phyloP scores from a whole-genome alignment of 2,113 vertebrate species.

The Odobenus rosmarus region DNA sequence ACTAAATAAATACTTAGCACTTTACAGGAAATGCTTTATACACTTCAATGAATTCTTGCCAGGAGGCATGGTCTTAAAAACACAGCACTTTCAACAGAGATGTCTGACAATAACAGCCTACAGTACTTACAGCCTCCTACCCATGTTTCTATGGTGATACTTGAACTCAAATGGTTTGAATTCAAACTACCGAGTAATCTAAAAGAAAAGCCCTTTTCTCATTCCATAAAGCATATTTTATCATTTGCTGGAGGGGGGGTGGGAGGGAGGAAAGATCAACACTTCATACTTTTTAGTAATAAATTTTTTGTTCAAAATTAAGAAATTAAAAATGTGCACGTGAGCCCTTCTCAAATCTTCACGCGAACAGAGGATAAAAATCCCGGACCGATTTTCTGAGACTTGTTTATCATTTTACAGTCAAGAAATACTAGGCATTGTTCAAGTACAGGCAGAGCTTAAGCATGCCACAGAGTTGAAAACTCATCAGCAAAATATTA shows the following conservation, averaged over 20 bases:
- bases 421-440: slow-evolving; percentile 49
- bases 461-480: slow-evolving; percentile 35
- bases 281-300: slow-evolving; percentile 19
- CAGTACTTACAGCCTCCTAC: slow-evolving; percentile 44
- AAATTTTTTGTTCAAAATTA: not conserved
- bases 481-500: slow-evolving; percentile 70
- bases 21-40: slow-evolving; percentile 57
- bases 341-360: slow-evolving; percentile 4
- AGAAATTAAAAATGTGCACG: not conserved
- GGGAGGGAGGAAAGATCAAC: not conserved
- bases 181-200: not conserved
- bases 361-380: not conserved
- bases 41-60: slow-evolving; percentile 33
- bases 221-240: slow-evolving; percentile 43
- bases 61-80: slow-evolving; percentile 40
- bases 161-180: slow-evolving; percentile 17
- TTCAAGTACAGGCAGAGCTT: slow-evolving; percentile 50
- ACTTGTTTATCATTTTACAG: not conserved
- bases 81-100: slow-evolving; percentile 5
- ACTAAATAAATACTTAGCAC: slow-evolving; percentile 51
- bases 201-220: slow-evolving; percentile 8
- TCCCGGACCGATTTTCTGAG: slow-evolving; percentile 5
- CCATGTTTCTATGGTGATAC: slow-evolving; percentile 64
- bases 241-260: not conserved
- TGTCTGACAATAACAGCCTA: slow-evolving; percentile 55